These are phyloP conservation scores for Semotilus atromaculatus DNA, from an alignment of 2,797 vertebrate genomes.

Conservation along the genomic window DNA sequence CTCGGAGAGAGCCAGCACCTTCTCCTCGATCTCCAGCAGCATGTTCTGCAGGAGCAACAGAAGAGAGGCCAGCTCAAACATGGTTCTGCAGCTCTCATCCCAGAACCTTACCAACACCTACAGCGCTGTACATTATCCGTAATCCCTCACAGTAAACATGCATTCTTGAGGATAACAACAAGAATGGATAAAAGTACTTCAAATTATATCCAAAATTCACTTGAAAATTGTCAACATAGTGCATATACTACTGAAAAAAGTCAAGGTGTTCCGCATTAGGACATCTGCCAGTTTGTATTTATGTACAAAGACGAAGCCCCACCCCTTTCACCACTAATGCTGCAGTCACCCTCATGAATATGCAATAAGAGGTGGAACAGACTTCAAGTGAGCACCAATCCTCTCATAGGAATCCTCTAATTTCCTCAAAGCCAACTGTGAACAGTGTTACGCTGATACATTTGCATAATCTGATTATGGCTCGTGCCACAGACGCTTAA, in stretches of 20 bases:
- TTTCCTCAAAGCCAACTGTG: constrained; percentile 72
- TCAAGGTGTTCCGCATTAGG: constrained; percentile 1
- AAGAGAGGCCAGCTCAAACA: constrained; percentile 83
- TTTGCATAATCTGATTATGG: constrained; percentile 89
- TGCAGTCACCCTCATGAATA: constrained; percentile 71
- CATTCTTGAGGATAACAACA: not conserved
- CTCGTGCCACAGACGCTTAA: constrained; percentile 69
- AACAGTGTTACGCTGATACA: constrained; percentile 68
- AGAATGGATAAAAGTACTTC: not conserved
- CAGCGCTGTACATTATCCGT: constrained; percentile 65
- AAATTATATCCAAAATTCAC: not conserved
- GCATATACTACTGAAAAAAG: not conserved
- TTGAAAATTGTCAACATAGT: not conserved
- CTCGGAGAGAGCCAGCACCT: constrained; percentile 91
- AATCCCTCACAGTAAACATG: constrained; percentile 70
- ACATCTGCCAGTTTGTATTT: not conserved
- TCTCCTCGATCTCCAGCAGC: constrained; percentile 97
- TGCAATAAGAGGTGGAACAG: constrained; percentile 63
- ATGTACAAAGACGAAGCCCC: constrained; percentile 4
- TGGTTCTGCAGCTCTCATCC: constrained; percentile 69
- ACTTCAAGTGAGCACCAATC: constrained; percentile 69
- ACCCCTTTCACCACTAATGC: constrained; percentile 50
- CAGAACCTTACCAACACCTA: constrained; percentile 62
- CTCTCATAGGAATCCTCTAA: constrained; percentile 64
- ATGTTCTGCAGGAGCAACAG: constrained; percentile 90